Base-by-base conservation (phyloP, 2,888 invertebrate species). In the Ariolimax columbianus region DNA sequence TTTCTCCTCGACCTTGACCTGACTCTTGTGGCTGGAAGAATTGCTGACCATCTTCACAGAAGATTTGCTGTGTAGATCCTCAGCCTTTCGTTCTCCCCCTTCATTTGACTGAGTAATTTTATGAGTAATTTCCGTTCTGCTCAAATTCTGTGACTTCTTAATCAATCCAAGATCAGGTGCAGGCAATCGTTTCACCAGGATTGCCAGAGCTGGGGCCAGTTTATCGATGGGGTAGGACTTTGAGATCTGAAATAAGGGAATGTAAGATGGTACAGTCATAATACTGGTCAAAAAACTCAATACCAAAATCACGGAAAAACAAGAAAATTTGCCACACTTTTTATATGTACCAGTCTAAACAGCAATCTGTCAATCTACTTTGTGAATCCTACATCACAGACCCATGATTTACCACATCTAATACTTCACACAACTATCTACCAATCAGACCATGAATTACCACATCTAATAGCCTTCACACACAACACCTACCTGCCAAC, bases 171-270 rank as follows among this genome's bases (percentile, higher is more conserved):
- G n/a, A 23, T 80, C 81, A 19, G 59, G 59, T 30, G n/a, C 11
- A 30, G 84, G 84, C 2, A 79, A 4, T 0, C 40, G 70, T 43
- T 83, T 83, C 36, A 83, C 70, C 40, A 83, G 38, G 19, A 47
- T 63, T 33, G 51, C 78, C 17, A 83, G 63, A n/a, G 78, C 83
- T 68, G 83, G 70, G 36, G 38, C 78, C 3, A 77, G 51, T 38
- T 78, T 83, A 7, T 68, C 77, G 2, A 82, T 63, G 43, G 63
- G 63, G 17, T 40, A 33, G 11, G 66, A 30, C 77, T 82, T 82
- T 14, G 77, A 19, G 30, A 72, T 66, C 82, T 82, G 77, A 30
- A 75, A 51, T 19, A 47, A 43, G n/a, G n/a, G 14, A 75, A 63
- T 63, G 2, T 14, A 11, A 55, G 19, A 55, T 59, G 59, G 23